Percentiles rank a stretch among this genome's conserved stretches.
These are phyloP conservation scores for Zaprionus tsacasi DNA, from an alignment of 1,140 invertebrate species.

Conservation along the genomic window DNA sequence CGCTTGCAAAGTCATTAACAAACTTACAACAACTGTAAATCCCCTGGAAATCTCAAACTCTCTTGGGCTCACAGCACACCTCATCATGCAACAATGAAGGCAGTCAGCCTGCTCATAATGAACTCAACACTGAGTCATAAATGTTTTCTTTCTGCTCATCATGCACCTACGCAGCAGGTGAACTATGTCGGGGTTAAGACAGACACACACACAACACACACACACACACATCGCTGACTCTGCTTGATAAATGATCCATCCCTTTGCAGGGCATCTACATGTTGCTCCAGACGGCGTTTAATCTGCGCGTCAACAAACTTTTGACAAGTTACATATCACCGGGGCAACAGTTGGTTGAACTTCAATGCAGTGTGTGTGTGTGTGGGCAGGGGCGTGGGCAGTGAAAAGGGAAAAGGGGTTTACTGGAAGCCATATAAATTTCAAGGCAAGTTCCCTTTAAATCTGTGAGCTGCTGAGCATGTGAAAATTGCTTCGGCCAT, in stretches of 20 bases:
- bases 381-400: neutral
- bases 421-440: neutral
- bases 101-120: slow-evolving; percentile 10
- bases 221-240: slow-evolving; percentile 34
- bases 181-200: neutral
- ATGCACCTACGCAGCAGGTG: slow-evolving; percentile 26
- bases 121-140: slow-evolving; percentile 36
- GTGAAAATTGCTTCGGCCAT: slow-evolving; percentile 35
- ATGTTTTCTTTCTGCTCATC: slow-evolving; percentile 15
- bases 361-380: slow-evolving; percentile 26
- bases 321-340: slow-evolving; percentile 76
- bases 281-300: slow-evolving; percentile 60
- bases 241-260: slow-evolving; percentile 74
- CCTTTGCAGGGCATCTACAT: slow-evolving; percentile 45
- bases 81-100: slow-evolving; percentile 6
- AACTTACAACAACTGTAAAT: neutral
- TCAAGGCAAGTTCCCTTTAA: slow-evolving; percentile 12
- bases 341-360: slow-evolving; percentile 75
- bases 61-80: neutral
- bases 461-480: slow-evolving; percentile 1
- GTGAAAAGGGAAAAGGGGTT: no score
- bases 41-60: neutral
- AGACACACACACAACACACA: slow-evolving; percentile 54
- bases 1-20: neutral
- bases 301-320: slow-evolving; percentile 77